Conservation (phyloP, 2,888 invertebrate genomes). For the Tetramorium bicarinatum region DNA sequence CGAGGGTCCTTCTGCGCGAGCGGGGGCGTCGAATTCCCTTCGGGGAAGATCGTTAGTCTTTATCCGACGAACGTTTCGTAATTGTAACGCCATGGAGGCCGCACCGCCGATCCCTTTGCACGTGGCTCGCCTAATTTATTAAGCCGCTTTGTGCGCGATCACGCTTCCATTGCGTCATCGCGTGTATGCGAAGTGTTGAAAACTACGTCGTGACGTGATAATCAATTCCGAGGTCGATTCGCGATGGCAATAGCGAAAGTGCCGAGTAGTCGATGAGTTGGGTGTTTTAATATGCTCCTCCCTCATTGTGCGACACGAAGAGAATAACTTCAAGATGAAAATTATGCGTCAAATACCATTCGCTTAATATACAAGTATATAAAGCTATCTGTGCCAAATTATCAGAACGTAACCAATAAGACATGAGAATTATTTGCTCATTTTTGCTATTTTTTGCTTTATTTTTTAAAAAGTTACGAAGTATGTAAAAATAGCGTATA, state of each 20-base stretch:
- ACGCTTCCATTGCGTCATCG: constrained; percentile 38
- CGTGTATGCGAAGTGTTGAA: constrained; percentile 30
- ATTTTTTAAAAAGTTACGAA: too few relatives aligned
- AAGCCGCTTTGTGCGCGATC: constrained; percentile 44
- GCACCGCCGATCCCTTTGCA: constrained; percentile 3
- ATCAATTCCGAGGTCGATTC: constrained; percentile 48
- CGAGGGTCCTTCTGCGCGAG: not conserved
- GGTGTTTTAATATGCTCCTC: constrained; percentile 18
- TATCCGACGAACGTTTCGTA: constrained; percentile 31
- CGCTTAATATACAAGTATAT: too few relatives aligned
- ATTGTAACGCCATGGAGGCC: constrained; percentile 32
- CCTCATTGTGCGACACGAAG: not conserved
- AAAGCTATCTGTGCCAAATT: too few relatives aligned
- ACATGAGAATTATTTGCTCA: too few relatives aligned
- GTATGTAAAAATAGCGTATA: too few relatives aligned
- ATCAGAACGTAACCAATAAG: too few relatives aligned
- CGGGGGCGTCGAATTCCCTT: constrained; percentile 15
- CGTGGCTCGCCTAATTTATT: constrained; percentile 44
- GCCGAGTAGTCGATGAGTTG: not conserved
- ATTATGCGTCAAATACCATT: not conserved
- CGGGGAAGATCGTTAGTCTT: constrained; percentile 20
- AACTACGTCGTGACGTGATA: constrained; percentile 35
- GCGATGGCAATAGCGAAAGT: constrained; percentile 2
- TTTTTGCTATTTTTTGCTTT: too few relatives aligned
- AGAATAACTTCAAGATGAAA: constrained; percentile 10